These are phyloP conservation scores for Acheta domesticus DNA, from an alignment of 2,888 invertebrate species.

Conservation along the genomic window DNA sequence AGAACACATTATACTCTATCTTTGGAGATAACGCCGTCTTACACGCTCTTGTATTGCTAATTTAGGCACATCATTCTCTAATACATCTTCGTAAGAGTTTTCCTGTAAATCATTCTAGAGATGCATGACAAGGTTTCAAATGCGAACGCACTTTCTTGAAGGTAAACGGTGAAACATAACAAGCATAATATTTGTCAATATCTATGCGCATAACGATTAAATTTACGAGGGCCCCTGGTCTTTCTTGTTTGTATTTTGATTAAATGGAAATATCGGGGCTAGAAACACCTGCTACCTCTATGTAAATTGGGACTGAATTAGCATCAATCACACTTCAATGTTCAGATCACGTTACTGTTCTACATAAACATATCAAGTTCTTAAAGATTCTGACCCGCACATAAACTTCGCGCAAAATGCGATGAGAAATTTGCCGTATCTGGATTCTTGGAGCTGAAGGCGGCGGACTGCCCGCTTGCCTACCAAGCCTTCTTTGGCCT, in stretches of 20 bases:
- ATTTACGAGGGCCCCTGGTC: not conserved
- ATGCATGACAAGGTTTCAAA: not conserved
- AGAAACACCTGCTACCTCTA: slow-evolving; percentile 10
- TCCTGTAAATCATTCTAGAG: not conserved
- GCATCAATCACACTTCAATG: not conserved
- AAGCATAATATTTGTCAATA: slow-evolving; percentile 11
- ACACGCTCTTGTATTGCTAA: not conserved
- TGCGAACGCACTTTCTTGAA: not conserved
- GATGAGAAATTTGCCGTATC: slow-evolving; percentile 8
- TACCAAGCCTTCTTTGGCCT: no score
- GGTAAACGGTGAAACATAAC: not conserved
- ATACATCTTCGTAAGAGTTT: not conserved
- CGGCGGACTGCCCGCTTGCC: no score
- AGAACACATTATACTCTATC: no score
- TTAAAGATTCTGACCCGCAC: not conserved
- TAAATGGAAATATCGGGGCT: not conserved
- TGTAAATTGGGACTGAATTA: not conserved
- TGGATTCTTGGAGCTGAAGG: not conserved
- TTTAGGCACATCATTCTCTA: not conserved
- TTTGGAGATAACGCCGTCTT: no score
- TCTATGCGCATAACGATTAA: not conserved
- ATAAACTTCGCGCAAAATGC: slow-evolving; percentile 3
- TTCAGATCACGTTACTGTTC: not conserved
- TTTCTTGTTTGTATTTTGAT: slow-evolving; percentile 18
- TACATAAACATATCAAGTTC: slow-evolving; percentile 1